Conservation (phyloP, 2,113 vertebrate genomes). For the Peromyscus polionotus region DNA sequence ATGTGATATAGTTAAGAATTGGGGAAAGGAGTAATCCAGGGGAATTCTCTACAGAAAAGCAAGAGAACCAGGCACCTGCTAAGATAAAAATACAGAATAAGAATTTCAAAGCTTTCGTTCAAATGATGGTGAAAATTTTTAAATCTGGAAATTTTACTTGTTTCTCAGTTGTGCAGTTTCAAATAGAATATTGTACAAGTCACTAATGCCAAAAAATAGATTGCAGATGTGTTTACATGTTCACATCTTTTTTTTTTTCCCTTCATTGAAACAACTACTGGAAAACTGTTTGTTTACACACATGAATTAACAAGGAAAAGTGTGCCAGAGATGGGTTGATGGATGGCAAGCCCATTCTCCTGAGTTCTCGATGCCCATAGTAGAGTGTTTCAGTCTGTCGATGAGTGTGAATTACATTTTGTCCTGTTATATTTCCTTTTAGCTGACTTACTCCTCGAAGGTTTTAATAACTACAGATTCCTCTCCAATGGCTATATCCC, state of each 20-base stretch:
- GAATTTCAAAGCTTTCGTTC: conserved; percentile 19
- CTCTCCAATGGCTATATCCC: conserved; percentile 97
- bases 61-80: neutral
- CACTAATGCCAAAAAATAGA: neutral
- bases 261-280: neutral
- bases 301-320: neutral
- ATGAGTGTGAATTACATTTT: neutral
- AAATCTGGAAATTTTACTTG: conserved; percentile 33
- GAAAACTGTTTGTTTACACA: neutral
- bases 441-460: conserved; percentile 97
- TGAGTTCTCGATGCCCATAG: neutral
- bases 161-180: neutral
- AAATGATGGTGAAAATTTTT: neutral
- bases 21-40: neutral
- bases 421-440: conserved; percentile 51
- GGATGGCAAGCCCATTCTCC: neutral
- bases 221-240: neutral
- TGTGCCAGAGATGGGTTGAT: neutral
- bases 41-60: neutral
- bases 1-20: neutral
- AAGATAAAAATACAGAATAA: neutral
- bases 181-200: neutral
- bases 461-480: conserved; percentile 97
- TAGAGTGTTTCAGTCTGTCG: neutral
- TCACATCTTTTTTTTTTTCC: neutral